phyloP scores from a whole-genome alignment of 2,888 invertebrate genomes.

The Apeira syringaria region DNA sequence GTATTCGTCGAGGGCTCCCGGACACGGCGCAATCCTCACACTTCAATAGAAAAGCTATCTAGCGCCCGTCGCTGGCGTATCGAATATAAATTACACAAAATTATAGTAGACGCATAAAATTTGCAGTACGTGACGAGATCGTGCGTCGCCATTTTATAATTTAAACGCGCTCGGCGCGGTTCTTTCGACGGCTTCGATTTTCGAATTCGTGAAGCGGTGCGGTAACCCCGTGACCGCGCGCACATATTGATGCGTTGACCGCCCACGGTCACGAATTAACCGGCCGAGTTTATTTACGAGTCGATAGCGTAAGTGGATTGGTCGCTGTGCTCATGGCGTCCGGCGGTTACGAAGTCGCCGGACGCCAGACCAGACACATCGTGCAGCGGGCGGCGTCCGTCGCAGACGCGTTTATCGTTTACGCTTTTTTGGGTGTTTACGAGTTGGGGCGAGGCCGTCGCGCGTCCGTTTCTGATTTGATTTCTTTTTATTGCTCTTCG shows the following conservation, averaged over 20 bases:
- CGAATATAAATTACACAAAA: conserved; percentile 80
- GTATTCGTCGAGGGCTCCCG: conserved; percentile 66
- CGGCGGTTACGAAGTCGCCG: conserved; percentile 43
- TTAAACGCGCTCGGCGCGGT: conserved; percentile 40
- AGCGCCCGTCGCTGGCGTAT: conserved; percentile 59
- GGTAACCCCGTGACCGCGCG: conserved; percentile 77
- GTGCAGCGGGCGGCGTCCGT: conserved; percentile 39
- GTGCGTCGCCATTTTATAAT: conserved; percentile 57
- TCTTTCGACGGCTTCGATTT: too few species aligned
- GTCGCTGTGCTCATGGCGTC: conserved; percentile 40
- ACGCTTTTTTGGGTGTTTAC: conserved; percentile 76
- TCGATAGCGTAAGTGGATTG: conserved; percentile 34
- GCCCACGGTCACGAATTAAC: conserved; percentile 70
- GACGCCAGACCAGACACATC: conserved; percentile 50
- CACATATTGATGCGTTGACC: conserved; percentile 77
- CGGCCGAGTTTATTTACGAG: conserved; percentile 57
- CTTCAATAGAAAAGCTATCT: conserved; percentile 74
- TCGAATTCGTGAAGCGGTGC: too few species aligned
- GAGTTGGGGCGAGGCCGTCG: conserved; percentile 66
- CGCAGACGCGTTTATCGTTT: conserved; percentile 75
- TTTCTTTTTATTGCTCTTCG: conserved; percentile 53
- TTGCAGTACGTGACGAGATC: conserved; percentile 52
- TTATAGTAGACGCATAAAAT: conserved; percentile 66
- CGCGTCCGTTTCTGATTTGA: conserved; percentile 66
- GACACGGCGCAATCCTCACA: conserved; percentile 59